Conservation (phyloP, 1,140 invertebrate genomes). For the Andrena cerasifolii region DNA sequence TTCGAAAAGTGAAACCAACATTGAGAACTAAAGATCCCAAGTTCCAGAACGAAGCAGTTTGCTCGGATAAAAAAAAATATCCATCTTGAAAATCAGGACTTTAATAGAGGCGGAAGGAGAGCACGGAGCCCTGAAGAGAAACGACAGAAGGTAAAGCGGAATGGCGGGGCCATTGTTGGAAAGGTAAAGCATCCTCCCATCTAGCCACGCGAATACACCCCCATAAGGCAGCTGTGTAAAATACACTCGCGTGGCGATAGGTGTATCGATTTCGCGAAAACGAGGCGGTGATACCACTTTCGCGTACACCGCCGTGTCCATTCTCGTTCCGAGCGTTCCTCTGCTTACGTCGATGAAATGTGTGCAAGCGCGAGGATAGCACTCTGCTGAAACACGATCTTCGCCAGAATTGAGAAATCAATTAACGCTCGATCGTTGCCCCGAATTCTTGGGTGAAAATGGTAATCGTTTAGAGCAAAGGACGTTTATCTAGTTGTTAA, state of each 20-base stretch:
- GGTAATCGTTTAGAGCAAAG: no score
- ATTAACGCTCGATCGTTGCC: no score
- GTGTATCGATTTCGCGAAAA: slow-evolving; percentile 61
- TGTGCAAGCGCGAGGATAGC: neutral
- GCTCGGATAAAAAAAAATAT: neutral
- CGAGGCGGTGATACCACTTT: slow-evolving; percentile 34
- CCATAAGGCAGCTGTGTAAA: slow-evolving; percentile 20
- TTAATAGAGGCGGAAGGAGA: neutral
- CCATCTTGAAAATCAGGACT: neutral
- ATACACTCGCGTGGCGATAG: slow-evolving; percentile 40
- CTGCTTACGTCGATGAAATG: slow-evolving; percentile 43
- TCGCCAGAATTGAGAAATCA: neutral
- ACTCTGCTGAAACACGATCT: neutral
- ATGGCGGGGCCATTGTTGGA: slow-evolving; percentile 5
- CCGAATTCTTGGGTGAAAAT: no score
- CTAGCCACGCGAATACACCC: neutral
- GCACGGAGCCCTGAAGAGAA: neutral
- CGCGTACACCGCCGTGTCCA: slow-evolving; percentile 40
- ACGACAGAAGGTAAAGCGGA: neutral
- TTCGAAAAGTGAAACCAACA: no score
- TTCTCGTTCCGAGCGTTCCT: slow-evolving; percentile 34
- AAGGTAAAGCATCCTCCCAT: slow-evolving; percentile 9
- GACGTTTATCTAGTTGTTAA: no score
- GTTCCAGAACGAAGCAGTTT: neutral
- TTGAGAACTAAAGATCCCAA: neutral